A percentile compares a stretch with the other conserved stretches of the same genome.
Evolutionary conservation across 53 echinoderm and acorn worm genomes (phyloP).

Genomic region (Holothuria leucospilota): DNA sequence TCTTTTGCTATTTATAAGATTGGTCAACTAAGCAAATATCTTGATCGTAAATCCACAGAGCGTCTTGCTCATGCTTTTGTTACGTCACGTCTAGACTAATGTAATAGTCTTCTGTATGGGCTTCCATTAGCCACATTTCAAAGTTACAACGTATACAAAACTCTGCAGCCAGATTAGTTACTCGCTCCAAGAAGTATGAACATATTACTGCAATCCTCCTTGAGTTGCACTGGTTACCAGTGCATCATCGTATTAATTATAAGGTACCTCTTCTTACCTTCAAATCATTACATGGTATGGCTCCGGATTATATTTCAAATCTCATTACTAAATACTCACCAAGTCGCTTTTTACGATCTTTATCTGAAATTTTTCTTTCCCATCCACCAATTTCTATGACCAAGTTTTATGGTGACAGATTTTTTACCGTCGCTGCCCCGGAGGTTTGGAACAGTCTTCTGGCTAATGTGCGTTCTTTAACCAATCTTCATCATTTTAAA

Average conservation of each 20-base stretch:
- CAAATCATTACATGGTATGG: slow-evolving; percentile 51
- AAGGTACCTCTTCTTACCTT: slow-evolving; percentile 53
- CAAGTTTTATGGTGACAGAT: too few species aligned
- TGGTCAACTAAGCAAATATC: slow-evolving; percentile 13
- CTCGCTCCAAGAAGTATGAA: slow-evolving; percentile 2
- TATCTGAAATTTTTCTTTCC: too few species aligned
- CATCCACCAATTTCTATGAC: too few species aligned
- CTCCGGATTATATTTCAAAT: too few species aligned
- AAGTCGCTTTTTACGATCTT: too few species aligned
- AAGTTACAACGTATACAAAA: slow-evolving; percentile 61
- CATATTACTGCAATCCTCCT: slow-evolving; percentile 40
- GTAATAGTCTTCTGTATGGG: slow-evolving; percentile 39
- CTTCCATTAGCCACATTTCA: slow-evolving; percentile 10
- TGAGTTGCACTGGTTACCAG: slow-evolving; percentile 49
- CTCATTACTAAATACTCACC: too few species aligned
- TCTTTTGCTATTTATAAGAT: slow-evolving; percentile 39
- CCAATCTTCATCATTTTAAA: too few species aligned
- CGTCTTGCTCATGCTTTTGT: slow-evolving; percentile 56
- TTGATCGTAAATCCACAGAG: slow-evolving; percentile 18
- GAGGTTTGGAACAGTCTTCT: too few species aligned
- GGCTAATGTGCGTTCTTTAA: too few species aligned
- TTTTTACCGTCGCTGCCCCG: too few species aligned
- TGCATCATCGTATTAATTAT: neutral
- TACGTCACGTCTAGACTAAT: slow-evolving; percentile 34
- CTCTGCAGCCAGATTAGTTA: slow-evolving; percentile 53